phyloP scores from a whole-genome alignment of 64 coral and sea anemone species.

The Montipora capricornis region DNA sequence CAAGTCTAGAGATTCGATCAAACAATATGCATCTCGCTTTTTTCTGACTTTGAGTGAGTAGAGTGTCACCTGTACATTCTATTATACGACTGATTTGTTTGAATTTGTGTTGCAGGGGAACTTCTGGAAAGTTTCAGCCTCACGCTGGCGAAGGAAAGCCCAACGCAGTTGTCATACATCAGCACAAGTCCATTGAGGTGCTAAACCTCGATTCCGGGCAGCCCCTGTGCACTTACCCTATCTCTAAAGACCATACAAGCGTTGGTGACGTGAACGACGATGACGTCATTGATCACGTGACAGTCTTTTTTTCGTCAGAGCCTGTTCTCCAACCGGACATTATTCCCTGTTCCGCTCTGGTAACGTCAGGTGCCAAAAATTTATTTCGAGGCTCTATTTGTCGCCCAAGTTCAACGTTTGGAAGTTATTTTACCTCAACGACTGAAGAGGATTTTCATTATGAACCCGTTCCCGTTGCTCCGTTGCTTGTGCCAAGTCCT shows the following conservation, averaged over 20 bases:
- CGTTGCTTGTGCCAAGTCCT: slow-evolving; percentile 78
- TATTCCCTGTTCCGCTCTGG: slow-evolving; percentile 72
- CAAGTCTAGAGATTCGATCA: too few species aligned
- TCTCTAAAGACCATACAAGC: slow-evolving; percentile 43
- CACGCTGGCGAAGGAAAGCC: background rate
- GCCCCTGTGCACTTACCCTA: slow-evolving; percentile 68
- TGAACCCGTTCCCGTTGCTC: slow-evolving; percentile 69
- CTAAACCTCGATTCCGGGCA: slow-evolving; percentile 71
- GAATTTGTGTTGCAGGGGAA: background rate
- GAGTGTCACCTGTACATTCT: too few species aligned
- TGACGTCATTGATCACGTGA: slow-evolving; percentile 82
- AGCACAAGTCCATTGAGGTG: slow-evolving; percentile 79
- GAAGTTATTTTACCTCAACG: slow-evolving; percentile 49
- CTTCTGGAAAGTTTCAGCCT: background rate
- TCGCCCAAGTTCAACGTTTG: slow-evolving; percentile 66
- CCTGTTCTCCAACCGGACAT: slow-evolving; percentile 16
- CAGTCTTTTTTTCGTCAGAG: slow-evolving; percentile 59
- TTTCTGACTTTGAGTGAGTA: too few species aligned
- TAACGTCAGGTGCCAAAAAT: slow-evolving; percentile 36
- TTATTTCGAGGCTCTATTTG: slow-evolving; percentile 80
- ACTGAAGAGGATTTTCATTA: slow-evolving; percentile 46
- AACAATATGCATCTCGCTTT: too few species aligned
- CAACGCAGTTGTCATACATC: slow-evolving; percentile 84
- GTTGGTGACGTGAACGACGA: slow-evolving; percentile 86
- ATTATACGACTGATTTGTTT: background rate